These are phyloP conservation scores for Drosophila yooni DNA, from an alignment of 2,888 invertebrate species.

Conservation along the genomic window DNA sequence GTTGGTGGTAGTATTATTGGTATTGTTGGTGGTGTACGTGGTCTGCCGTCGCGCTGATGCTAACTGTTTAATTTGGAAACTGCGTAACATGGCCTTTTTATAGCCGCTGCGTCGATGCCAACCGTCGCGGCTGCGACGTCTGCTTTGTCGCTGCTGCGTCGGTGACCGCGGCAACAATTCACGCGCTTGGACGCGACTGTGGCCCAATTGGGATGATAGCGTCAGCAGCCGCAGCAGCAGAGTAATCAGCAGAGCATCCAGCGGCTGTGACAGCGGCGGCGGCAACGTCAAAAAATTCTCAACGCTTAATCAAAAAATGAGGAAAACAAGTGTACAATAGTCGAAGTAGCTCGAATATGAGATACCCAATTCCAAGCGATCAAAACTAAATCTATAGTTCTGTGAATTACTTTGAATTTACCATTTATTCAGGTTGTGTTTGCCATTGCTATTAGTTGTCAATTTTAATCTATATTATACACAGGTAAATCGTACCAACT, in stretches of 20 bases:
- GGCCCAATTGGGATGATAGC: slow-evolving; percentile 54
- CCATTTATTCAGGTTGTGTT: neutral
- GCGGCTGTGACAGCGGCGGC: slow-evolving; percentile 27
- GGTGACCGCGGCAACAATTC: slow-evolving; percentile 43
- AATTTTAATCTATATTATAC: neutral
- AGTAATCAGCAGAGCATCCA: slow-evolving; percentile 12
- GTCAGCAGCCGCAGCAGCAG: slow-evolving; percentile 26
- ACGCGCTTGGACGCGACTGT: slow-evolving; percentile 32
- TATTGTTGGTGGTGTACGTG: slow-evolving; percentile 31
- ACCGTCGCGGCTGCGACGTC: slow-evolving; percentile 31
- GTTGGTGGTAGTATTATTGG: slow-evolving; percentile 3
- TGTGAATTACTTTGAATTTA: neutral
- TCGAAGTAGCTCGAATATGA: neutral
- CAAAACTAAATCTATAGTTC: neutral
- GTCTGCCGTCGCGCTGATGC: slow-evolving; percentile 66
- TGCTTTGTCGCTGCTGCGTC: slow-evolving; percentile 28
- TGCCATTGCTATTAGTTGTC: neutral
- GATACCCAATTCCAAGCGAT: neutral
- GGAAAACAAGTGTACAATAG: slow-evolving; percentile 10
- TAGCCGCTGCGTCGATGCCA: slow-evolving; percentile 52
- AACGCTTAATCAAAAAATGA: slow-evolving; percentile 68
- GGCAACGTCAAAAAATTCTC: slow-evolving; percentile 75
- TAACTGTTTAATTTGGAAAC: slow-evolving; percentile 78
- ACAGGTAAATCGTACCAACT: neutral
- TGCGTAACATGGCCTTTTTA: slow-evolving; percentile 78